Percentiles rank a stretch among this genome's conserved stretches.
Evolutionary conservation across 2,888 invertebrate genomes (phyloP).

Genomic region (Epistrophe eligans): DNA sequence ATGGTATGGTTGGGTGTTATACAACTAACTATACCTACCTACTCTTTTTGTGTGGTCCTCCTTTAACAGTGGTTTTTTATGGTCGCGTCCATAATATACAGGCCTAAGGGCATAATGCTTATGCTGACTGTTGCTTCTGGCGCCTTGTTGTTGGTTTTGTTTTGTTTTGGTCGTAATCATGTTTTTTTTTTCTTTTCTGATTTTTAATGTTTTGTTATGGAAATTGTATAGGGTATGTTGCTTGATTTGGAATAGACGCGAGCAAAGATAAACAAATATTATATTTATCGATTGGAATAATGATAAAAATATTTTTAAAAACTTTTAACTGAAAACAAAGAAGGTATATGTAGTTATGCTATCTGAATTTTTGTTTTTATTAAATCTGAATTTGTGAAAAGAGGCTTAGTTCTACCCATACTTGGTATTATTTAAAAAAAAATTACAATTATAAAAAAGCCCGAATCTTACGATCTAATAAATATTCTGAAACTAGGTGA

Average conservation of each 20-base stretch:
- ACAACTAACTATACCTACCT: background rate
- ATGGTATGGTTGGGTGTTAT: slow-evolving; percentile 5
- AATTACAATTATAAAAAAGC: too few species aligned
- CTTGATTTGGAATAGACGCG: background rate
- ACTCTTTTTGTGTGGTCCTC: background rate
- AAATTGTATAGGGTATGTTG: slow-evolving; percentile 33
- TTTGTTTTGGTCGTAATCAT: background rate
- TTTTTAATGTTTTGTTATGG: slow-evolving; percentile 35
- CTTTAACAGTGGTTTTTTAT: slow-evolving; percentile 23
- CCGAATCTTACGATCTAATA: too few species aligned
- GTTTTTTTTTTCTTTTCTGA: background rate
- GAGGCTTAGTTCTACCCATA: too few species aligned
- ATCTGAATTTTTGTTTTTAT: too few species aligned
- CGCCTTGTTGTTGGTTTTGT: background rate
- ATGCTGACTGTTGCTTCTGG: slow-evolving; percentile 68
- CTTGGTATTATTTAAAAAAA: too few species aligned
- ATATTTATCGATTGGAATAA: too few species aligned
- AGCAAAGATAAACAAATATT: too few species aligned
- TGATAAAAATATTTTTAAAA: too few species aligned
- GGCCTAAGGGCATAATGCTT: slow-evolving; percentile 45
- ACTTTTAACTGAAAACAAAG: too few species aligned
- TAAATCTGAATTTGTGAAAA: too few species aligned
- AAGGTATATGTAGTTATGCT: too few species aligned
- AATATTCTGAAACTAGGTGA: too few species aligned
- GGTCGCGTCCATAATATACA: slow-evolving; percentile 52